These are phyloP conservation scores for Emydura subglobosa DNA, from an alignment of 2,113 vertebrate genomes.

Conservation along the genomic window DNA sequence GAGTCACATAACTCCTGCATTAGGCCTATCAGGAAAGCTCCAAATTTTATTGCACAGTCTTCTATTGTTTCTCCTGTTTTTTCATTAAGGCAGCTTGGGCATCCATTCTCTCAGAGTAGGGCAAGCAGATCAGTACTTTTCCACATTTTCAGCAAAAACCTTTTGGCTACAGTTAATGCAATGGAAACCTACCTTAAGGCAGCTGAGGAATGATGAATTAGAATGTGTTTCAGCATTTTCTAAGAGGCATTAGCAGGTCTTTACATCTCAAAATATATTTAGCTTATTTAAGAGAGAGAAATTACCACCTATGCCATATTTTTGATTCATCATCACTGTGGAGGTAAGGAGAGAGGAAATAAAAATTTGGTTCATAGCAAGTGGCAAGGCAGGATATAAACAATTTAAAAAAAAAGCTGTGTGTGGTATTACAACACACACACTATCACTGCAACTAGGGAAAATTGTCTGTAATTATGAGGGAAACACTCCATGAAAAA, in stretches of 20 bases:
- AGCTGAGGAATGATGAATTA: conserved; percentile 31
- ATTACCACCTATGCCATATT: conserved; percentile 22
- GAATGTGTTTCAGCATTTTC: conserved; percentile 39
- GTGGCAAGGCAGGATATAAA: background rate
- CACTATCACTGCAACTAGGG: background rate
- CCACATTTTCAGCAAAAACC: conserved; percentile 11
- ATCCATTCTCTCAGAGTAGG: background rate
- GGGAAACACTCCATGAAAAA: background rate
- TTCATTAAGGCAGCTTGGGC: conserved; percentile 11
- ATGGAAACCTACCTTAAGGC: conserved; percentile 23
- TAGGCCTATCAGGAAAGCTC: conserved; percentile 29
- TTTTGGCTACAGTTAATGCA: conserved; percentile 37
- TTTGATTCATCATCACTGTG: background rate
- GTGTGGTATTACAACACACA: background rate
- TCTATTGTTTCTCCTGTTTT: background rate
- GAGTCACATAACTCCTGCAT: background rate
- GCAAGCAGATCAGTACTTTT: background rate
- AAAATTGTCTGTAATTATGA: background rate
- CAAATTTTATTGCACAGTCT: background rate
- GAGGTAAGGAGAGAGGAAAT: background rate
- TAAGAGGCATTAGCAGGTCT: conserved; percentile 23
- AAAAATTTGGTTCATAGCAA: background rate
- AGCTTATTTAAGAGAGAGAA: conserved; percentile 22
- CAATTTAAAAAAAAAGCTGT: background rate
- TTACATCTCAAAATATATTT: conserved; percentile 18